Evolutionary conservation across 1,140 invertebrate species (phyloP).

Genomic region (Temnothorax curvispinosus): DNA sequence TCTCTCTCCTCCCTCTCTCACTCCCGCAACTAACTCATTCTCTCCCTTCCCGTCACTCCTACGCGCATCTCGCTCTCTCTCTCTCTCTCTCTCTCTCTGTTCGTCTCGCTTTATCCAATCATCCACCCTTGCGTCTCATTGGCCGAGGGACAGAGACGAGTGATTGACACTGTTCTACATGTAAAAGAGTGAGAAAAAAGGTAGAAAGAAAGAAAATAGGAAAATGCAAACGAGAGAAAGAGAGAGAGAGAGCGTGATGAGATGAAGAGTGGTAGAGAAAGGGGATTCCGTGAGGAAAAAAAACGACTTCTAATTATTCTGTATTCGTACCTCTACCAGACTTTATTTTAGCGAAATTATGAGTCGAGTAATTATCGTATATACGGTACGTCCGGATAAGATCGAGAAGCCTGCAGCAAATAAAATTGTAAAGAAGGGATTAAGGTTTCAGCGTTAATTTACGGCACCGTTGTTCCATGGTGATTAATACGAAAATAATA

Average conservation of each 20-base stretch:
- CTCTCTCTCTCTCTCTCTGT: neutral
- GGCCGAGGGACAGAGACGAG: neutral
- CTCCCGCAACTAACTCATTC: slow-evolving; percentile 14
- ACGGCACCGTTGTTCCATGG: neutral
- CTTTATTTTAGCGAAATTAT: slow-evolving; percentile 2
- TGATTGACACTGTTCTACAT: slow-evolving; percentile 50
- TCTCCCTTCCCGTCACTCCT: neutral
- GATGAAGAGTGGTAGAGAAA: neutral
- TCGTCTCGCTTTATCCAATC: neutral
- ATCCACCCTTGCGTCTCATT: slow-evolving; percentile 5
- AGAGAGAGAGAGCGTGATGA: slow-evolving; percentile 17
- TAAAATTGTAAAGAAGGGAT: neutral
- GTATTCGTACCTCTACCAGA: neutral
- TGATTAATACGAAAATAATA: slow-evolving; percentile 31
- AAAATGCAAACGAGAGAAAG: neutral
- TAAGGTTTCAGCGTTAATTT: neutral
- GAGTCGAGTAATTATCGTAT: neutral
- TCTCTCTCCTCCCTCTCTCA: neutral
- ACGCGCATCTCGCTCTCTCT: neutral
- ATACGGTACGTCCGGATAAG: neutral
- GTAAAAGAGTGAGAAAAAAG: slow-evolving; percentile 60
- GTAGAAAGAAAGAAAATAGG: neutral
- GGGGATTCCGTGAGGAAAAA: neutral
- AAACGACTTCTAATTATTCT: slow-evolving; percentile 28
- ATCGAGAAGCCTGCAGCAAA: neutral